These are phyloP conservation scores for Morinoia aosen DNA, from an alignment of 2,888 invertebrate species.

Conservation along the genomic window DNA sequence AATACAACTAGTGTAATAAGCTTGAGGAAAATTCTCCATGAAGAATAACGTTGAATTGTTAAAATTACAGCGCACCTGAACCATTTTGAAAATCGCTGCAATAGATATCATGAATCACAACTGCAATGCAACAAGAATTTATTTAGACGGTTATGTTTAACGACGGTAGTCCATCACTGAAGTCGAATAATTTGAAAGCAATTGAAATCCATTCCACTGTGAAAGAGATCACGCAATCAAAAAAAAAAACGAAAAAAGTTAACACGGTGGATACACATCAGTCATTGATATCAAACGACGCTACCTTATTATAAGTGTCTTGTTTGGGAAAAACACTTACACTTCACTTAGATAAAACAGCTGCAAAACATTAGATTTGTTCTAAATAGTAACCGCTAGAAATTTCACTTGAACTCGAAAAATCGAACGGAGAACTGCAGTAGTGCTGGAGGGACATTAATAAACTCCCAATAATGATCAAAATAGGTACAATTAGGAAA, in stretches of 20 bases:
- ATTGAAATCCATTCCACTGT: not conserved
- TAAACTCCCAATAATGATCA: not conserved
- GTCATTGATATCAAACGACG: not conserved
- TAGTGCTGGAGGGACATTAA: constrained; percentile 42
- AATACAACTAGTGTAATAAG: no score
- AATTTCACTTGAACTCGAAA: constrained; percentile 36
- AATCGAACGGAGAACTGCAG: constrained; percentile 46
- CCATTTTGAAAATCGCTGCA: no score
- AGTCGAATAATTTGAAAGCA: not conserved
- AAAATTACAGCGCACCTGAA: no score
- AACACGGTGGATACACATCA: not conserved
- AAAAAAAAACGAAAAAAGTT: not conserved
- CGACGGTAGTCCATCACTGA: not conserved
- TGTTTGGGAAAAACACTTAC: not conserved
- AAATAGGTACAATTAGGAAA: not conserved
- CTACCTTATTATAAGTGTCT: not conserved
- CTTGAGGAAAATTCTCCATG: no score
- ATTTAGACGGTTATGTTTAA: no score
- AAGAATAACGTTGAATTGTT: no score
- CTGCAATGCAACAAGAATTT: no score
- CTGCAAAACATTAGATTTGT: not conserved
- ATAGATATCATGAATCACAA: no score
- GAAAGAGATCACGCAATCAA: not conserved
- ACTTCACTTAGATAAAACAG: not conserved
- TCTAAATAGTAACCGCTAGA: constrained; percentile 53